phyloP scores from a whole-genome alignment of 2,797 vertebrate species.

The Channa striata region DNA sequence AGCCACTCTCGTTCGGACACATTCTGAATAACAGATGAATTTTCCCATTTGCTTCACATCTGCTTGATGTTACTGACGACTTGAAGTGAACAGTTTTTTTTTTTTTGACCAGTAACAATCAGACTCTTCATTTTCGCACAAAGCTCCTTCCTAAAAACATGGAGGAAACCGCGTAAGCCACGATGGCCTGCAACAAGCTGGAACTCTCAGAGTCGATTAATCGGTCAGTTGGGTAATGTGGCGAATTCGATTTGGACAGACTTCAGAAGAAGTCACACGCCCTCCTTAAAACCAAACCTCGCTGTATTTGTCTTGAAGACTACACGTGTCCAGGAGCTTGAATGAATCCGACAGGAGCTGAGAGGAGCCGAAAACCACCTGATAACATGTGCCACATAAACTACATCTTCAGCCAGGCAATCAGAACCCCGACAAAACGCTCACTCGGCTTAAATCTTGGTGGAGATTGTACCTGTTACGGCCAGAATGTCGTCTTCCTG shows the following conservation, averaged over 20 bases:
- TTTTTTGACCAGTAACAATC: conserved; percentile 17
- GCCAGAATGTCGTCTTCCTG: conserved; percentile 1
- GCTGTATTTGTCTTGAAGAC: too few species aligned
- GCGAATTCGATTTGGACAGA: too few species aligned
- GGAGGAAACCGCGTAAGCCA: conserved; percentile 4
- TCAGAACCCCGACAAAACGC: conserved; percentile 25
- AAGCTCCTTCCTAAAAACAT: conserved; percentile 17
- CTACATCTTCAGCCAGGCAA: conserved; percentile 6
- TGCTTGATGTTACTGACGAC: conserved; percentile 14
- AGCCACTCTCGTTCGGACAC: conserved; percentile 12
- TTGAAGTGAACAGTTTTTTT: conserved; percentile 14
- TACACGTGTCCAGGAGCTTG: neutral
- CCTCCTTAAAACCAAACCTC: too few species aligned
- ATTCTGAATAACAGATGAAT: neutral
- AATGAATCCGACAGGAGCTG: conserved; percentile 21
- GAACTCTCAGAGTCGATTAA: conserved; percentile 16
- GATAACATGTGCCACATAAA: conserved; percentile 17
- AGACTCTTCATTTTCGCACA: conserved; percentile 6
- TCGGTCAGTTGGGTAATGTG: conserved; percentile 1
- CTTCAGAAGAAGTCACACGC: too few species aligned
- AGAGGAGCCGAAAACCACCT: conserved; percentile 17
- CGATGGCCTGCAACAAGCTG: conserved; percentile 19
- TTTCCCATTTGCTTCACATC: fast-evolving
- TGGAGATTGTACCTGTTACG: conserved; percentile 5
- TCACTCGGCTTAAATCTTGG: conserved; percentile 11